These are phyloP conservation scores for Notolepis coatsorum DNA, from an alignment of 2,797 vertebrate species.

Conservation along the genomic window DNA sequence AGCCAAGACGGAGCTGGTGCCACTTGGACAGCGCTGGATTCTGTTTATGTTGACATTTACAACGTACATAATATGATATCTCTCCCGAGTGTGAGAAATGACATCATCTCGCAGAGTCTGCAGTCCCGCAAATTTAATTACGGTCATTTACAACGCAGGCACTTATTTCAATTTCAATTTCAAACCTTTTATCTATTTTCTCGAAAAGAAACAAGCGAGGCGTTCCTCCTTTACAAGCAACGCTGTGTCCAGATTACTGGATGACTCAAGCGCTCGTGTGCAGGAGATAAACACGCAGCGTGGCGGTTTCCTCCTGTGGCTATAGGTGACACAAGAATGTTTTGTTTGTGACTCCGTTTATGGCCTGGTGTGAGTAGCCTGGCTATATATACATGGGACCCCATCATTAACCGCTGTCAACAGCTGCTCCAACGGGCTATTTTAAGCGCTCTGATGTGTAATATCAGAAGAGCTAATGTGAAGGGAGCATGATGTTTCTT, in stretches of 20 bases:
- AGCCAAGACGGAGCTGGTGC: slow-evolving; percentile 12
- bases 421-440: slow-evolving; percentile 64
- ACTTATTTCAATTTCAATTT: no score
- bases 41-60: slow-evolving; percentile 44
- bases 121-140: slow-evolving; percentile 13
- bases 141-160: no score
- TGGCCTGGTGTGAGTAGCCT: slow-evolving; percentile 29
- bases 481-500: slow-evolving; percentile 62
- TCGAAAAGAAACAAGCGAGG: no score
- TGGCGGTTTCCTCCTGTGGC: slow-evolving; percentile 10
- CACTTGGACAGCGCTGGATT: slow-evolving; percentile 17
- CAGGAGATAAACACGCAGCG: slow-evolving; percentile 19
- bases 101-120: slow-evolving; percentile 12
- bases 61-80: not conserved
- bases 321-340: slow-evolving; percentile 42
- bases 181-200: no score
- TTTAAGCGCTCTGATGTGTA: slow-evolving; percentile 70
- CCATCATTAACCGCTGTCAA: slow-evolving; percentile 70
- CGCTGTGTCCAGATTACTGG: no score
- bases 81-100: not conserved
- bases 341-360: slow-evolving; percentile 66
- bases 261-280: not conserved
- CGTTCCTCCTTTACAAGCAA: no score
- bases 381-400: slow-evolving; percentile 52
- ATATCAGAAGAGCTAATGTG: slow-evolving; percentile 64